Conservation (phyloP, 2,113 vertebrate species). For the Thermophis baileyi region DNA sequence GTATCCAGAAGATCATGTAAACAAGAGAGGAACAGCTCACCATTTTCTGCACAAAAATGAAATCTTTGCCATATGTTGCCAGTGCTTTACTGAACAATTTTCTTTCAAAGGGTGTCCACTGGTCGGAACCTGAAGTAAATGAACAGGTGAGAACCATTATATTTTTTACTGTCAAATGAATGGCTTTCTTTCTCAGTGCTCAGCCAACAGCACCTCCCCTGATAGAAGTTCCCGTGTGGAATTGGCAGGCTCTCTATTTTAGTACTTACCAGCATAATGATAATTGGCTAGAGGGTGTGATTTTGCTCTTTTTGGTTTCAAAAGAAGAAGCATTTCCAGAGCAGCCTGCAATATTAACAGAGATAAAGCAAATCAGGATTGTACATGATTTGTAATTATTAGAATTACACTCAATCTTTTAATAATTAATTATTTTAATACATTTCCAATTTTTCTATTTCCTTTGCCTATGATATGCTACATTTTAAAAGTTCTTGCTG, state of each 20-base stretch:
- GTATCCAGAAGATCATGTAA: neutral
- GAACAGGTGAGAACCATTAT: conserved; percentile 22
- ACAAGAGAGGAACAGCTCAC: conserved; percentile 62
- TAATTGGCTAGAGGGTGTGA: conserved; percentile 80
- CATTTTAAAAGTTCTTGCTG: neutral
- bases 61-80: conserved; percentile 84
- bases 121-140: conserved; percentile 77
- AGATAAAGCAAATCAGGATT: conserved; percentile 6
- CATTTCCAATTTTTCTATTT: neutral
- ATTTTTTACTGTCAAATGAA: neutral
- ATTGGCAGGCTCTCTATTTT: neutral
- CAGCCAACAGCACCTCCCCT: neutral
- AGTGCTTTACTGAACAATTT: conserved; percentile 81
- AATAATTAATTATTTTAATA: neutral
- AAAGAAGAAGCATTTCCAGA: conserved; percentile 80
- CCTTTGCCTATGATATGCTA: neutral
- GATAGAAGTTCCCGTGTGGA: neutral
- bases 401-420: neutral
- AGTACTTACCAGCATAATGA: conserved; percentile 82
- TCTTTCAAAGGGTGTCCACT: conserved; percentile 80
- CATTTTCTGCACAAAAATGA: conserved; percentile 83
- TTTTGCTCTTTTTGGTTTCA: conserved; percentile 72
- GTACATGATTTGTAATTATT: neutral
- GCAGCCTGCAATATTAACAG: conserved; percentile 68
- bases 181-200: neutral